Evolutionary conservation across 2,797 vertebrate species (phyloP).

Genomic region (Gouania willdenowi): DNA sequence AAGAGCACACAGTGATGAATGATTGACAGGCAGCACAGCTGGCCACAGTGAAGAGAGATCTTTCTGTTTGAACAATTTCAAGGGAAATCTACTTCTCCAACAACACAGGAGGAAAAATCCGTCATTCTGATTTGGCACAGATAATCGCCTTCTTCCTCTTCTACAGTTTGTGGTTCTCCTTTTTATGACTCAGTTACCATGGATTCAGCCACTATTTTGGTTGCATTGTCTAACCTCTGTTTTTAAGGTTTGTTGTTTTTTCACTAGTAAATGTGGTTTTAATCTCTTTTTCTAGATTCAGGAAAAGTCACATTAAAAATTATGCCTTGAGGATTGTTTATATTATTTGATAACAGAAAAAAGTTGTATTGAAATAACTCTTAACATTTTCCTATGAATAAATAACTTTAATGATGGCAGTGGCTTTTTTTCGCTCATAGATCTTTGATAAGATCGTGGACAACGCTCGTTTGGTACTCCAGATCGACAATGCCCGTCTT

Average conservation of each 20-base stretch:
- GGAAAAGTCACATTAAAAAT: no score
- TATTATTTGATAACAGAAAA: no score
- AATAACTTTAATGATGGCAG: background rate
- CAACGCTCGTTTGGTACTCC: slow-evolving; percentile 83
- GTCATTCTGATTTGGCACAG: slow-evolving; percentile 38
- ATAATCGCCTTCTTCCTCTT: slow-evolving; percentile 30
- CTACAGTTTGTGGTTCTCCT: slow-evolving; percentile 41
- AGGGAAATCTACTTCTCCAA: slow-evolving; percentile 50
- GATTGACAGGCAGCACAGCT: slow-evolving; percentile 7
- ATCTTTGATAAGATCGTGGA: slow-evolving; percentile 81
- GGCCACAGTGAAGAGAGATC: slow-evolving; percentile 5
- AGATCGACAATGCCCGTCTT: slow-evolving; percentile 92
- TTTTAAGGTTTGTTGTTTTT: slow-evolving; percentile 13
- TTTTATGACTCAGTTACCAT: slow-evolving; percentile 28
- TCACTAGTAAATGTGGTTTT: slow-evolving; percentile 18
- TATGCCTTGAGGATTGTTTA: no score
- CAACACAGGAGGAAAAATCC: slow-evolving; percentile 47
- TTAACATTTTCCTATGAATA: background rate
- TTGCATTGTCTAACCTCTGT: slow-evolving; percentile 17
- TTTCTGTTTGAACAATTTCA: slow-evolving; percentile 8
- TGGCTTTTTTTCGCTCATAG: slow-evolving; percentile 47
- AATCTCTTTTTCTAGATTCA: slow-evolving; percentile 11
- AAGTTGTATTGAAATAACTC: no score
- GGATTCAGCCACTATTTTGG: slow-evolving; percentile 23
- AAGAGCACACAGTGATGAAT: background rate